Evolutionary conservation across 2,888 invertebrate species (phyloP), one percentile per base, ranked within the genome.

Genomic region (Hirtodrosophila duncani): DNA sequence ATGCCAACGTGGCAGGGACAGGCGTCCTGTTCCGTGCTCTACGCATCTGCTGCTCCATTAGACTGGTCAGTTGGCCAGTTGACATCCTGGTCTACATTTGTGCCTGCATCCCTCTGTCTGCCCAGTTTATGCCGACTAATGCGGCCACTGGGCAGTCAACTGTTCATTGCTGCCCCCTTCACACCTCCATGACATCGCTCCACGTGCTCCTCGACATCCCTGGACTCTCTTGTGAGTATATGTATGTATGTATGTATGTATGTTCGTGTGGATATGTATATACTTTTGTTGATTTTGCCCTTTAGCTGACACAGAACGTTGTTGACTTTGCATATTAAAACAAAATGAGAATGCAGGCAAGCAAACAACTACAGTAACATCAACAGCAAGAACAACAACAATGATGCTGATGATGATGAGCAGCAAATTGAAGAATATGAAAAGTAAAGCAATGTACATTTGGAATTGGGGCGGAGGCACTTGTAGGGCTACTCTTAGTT

Each of bases 321-420:
- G 74, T 77, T 77, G 74, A 72, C 74, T 72, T 74, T 72, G 78
- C 72, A 77, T 78, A 72, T 72, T 72, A 78, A 77, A 72, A 67
- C 70, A 63, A 77, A 77, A 67, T 70, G 74, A 56, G 48, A 72
- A 77, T 78, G 74, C 72, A 75, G 50, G 56, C 60, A 55, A 68
- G 52, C 58, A 57, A 53, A 34, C 36, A 63, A 45, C 29, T 42
- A 30, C 30, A 53, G 27, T 11, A 41, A 29, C 29, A 45, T 14
- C 26, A 41, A 10, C 24, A 45, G 30, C 20, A 29, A 36, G 14
- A 26, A 13, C 8, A 20, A 20, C n/a, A 24, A n/a, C 3, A 26
- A 20, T 31, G 18, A 37, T 8, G 48, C n/a, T n/a, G n/a, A n/a
- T n/a, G n/a, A n/a, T n/a, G n/a, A n/a, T n/a, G n/a, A n/a, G 30